Evolutionary conservation across 2,888 invertebrate genomes (phyloP), one percentile per base, ranked within the genome.

Genomic region (Drosophila recens): DNA sequence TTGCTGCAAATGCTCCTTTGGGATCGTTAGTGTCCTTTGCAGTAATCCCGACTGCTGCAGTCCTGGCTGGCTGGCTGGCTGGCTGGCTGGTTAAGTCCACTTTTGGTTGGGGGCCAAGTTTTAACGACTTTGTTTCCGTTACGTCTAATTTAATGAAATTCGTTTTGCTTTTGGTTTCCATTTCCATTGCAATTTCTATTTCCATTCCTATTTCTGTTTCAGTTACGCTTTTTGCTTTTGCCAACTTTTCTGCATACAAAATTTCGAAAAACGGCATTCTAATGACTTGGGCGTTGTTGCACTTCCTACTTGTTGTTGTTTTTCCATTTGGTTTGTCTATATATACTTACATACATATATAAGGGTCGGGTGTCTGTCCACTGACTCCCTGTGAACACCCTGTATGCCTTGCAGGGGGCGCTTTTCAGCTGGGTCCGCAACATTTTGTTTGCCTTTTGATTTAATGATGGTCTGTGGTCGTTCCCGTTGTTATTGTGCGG

Each of bases 51-150:
- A 8, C 75, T 58, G 30, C 75, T 58, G 58, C 51, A 45, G 53
- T 54, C 34, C 36, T 57, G 52, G 40, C 62, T 61, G 58, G 71
- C 30, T 27, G 27, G 27, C 58, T 67, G n/a, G n/a, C 36, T 57
- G 52, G 40, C 62, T 61, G 58, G 71, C 30, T 27, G 27, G 27
- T 58, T 67, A 67, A 72, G 72, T 73, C 73, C 59, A 38, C 33
- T 59, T 56, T 72, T 63, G 72, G 77, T 63, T 71, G 69, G 72
- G 73, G 65, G 72, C 82, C 87, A 86, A 86, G 87, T 86, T 86
- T 86, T 88, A 86, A 86, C 86, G 83, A 84, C 88, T 86, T 88
- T 83, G 86, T 88, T 86, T 86, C 88, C 87, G 88, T 88, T 86
- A 88, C 86, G 88, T 86, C 83, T 86, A 87, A 88, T 88, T 88